Base-by-base conservation (phyloP, 2,113 vertebrate genomes). In the Aleadryas rufinucha region DNA sequence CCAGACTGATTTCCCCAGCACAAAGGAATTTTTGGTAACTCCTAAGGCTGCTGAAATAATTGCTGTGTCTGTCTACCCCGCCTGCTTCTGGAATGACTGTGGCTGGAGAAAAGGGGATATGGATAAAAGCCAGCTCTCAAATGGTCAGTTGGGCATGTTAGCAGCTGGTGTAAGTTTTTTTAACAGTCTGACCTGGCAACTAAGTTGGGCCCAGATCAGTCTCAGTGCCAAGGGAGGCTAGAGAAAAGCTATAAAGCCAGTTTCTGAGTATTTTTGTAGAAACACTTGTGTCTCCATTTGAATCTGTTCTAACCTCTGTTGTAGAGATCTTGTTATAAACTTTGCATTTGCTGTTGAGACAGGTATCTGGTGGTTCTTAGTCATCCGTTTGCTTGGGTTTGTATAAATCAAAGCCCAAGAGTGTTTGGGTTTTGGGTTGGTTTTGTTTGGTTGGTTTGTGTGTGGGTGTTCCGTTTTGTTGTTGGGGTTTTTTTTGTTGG, bases 1-100 rank as follows among this genome's bases (percentile, higher is more conserved):
- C 82, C 92, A 96, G 95, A 94, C 72, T 86, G 76, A 96, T 96
- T 95, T 96, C 83, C 76, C 90, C 84, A 96, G 86, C 93, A 92
- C 76, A 96, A 91, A 96, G 88, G 90, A 96, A 89, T 94, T 95
- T 96, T 97, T 94, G 95, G 85, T 96, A 96, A 96, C 95, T 93
- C 79, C 88, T 95, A 93, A 94, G 80, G 82, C 95, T 96, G 92
- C 95, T 94, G 88, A 92, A 96, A 95, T 94, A 95, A 94, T 94
- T 92, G 90, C 92, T 96, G 33, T 96, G 91, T 94, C 91, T 92
- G 87, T 92, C 91, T 97, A 92, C 77, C 84, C 81, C 33, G 71
- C 85, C 95, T 96, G 85, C 92, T 96, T 94, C 85, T 97, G 93
- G 94, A 95, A 66, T 96, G 95, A 92, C 85, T 94, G 91, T 95